phyloP scores from a whole-genome alignment of 2,888 invertebrate genomes.

The Malachius bipustulatus region DNA sequence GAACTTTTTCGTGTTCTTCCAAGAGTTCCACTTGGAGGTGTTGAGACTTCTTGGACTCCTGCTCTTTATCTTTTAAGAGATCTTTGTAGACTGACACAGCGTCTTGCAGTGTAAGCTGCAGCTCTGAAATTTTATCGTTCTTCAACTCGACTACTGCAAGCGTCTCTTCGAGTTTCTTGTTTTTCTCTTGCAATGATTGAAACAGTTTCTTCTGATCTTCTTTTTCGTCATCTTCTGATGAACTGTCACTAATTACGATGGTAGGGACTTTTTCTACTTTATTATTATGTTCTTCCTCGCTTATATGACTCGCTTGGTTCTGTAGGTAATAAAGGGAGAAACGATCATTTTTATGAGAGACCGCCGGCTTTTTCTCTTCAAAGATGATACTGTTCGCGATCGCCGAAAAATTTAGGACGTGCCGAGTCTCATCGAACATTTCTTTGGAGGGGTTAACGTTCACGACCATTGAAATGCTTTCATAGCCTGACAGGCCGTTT shows the following conservation, averaged over 20 bases:
- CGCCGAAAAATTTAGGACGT: slow-evolving; percentile 73
- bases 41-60: background rate
- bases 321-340: background rate
- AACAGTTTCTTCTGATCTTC: too few relatives aligned
- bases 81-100: background rate
- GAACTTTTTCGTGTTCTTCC: background rate
- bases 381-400: slow-evolving; percentile 50
- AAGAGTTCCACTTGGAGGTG: background rate
- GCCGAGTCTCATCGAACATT: slow-evolving; percentile 69
- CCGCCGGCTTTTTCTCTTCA: slow-evolving; percentile 11
- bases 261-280: slow-evolving; percentile 1
- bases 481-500: slow-evolving; percentile 57
- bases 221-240: background rate
- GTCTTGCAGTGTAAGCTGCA: background rate
- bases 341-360: background rate
- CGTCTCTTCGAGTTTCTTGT: too few relatives aligned
- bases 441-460: slow-evolving; percentile 66
- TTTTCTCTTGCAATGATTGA: too few relatives aligned
- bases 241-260: too few relatives aligned
- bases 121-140: background rate
- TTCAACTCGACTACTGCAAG: background rate
- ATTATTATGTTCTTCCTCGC: background rate
- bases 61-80: background rate
- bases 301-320: background rate
- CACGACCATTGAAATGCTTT: slow-evolving; percentile 69